A percentile compares a stretch with the other conserved stretches of the same genome.
phyloP scores from a whole-genome alignment of 1,140 invertebrate species.

The Tetranychus urticae region DNA sequence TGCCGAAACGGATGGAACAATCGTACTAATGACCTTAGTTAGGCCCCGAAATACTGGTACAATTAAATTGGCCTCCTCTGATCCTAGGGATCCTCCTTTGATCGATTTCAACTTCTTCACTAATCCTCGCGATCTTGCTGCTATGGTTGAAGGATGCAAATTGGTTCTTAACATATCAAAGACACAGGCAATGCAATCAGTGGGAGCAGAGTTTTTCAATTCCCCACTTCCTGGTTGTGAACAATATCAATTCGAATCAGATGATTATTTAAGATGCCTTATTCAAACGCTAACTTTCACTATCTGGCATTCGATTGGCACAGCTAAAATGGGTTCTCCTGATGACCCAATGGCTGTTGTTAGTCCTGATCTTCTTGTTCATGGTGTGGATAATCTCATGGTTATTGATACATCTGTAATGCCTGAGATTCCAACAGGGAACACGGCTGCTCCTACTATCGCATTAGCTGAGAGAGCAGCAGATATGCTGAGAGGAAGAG shows the following conservation, averaged over 20 bases:
- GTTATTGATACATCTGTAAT: too few relatives aligned
- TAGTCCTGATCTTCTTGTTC: too few relatives aligned
- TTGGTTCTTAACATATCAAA: not conserved
- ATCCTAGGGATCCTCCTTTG: not conserved
- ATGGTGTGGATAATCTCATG: too few relatives aligned
- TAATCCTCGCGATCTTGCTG: not conserved
- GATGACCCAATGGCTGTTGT: too few relatives aligned
- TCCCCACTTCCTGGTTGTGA: not conserved
- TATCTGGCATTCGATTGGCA: not conserved
- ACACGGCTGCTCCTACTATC: too few relatives aligned
- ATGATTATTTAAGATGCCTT: not conserved
- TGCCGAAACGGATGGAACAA: not conserved
- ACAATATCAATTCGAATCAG: conserved; percentile 14
- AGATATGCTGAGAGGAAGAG: too few relatives aligned
- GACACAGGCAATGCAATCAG: not conserved
- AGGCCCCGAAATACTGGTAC: not conserved
- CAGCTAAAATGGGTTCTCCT: not conserved
- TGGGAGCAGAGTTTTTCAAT: not conserved
- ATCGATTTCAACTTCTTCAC: not conserved
- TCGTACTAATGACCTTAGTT: not conserved
- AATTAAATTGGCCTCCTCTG: not conserved
- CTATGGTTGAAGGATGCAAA: not conserved
- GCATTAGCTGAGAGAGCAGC: too few relatives aligned
- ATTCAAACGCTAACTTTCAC: not conserved
- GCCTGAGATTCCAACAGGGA: too few relatives aligned